Evolutionary conservation across 1,140 invertebrate species (phyloP), one percentile per base, ranked within the genome.

Genomic region (Drosophila nigromelanica): DNA sequence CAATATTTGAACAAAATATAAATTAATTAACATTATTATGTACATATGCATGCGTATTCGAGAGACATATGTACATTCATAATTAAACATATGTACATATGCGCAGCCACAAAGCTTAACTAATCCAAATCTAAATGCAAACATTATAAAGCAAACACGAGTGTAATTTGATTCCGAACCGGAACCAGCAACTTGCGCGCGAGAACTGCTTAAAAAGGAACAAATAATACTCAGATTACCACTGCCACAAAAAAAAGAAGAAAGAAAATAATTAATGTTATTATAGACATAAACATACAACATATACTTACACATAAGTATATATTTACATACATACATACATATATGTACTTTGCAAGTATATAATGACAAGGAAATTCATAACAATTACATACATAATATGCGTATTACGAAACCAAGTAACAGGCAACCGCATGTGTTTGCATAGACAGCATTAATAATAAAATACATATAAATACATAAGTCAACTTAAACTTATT

Each of bases 191-290:
- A 68, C 48, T 69, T 54, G 50, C 33, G 50, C 50, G 56, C 18
- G 33, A 33, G 15, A 59, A 54, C 39, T 63, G 60, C 67, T 48
- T 71, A 43, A 71, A 61, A 60, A 58, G 27, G 10, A 78, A 74
- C 47, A 73, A 73, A 72, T 74, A 89, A 90, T 90, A 90, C 89
- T 90, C 89, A 90, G 79, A 90, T 82, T 80, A 90, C 89, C 89
- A 90, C 89, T 90, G 89, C 89, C 89, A 90, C 89, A 90, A 79
- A 72, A 62, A 63, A 10, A 50, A 37, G 45, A 18, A 24, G 37
- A 0, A 8, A 33, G 5, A 42, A 63, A 67, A 4, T 14, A 59
- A 87, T 64, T 76, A 67, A 71, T 59, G 64, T 78, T 86, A 73
- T 78, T 76, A 78, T 76, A 86, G 68, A 63, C 61, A 76, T 75